phyloP scores from a whole-genome alignment of 2,888 invertebrate species.

The Himalopsyche anomala region DNA sequence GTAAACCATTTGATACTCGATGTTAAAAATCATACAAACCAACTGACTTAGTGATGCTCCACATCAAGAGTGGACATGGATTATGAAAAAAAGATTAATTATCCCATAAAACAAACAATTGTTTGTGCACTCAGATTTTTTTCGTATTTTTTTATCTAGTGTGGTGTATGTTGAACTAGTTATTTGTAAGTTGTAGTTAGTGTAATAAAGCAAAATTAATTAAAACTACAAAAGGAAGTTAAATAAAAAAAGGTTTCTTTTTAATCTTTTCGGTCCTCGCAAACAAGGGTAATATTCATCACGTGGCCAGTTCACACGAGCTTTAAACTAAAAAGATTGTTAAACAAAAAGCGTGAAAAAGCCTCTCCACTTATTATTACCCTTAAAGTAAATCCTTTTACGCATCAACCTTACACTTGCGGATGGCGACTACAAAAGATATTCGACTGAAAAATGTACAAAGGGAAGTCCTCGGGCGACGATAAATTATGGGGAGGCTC shows the following conservation, averaged over 20 bases:
- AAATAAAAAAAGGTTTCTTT: constrained; percentile 5
- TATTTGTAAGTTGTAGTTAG: no score
- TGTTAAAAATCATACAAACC: no score
- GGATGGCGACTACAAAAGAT: constrained; percentile 51
- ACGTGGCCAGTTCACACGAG: constrained; percentile 42
- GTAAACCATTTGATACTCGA: no score
- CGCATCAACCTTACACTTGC: constrained; percentile 29
- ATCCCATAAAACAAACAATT: no score
- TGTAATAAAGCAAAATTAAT: background rate
- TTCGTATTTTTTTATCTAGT: no score
- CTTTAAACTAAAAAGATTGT: constrained; percentile 38
- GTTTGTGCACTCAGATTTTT: no score
- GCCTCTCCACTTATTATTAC: constrained; percentile 41
- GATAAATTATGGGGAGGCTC: constrained; percentile 61
- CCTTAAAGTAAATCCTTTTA: constrained; percentile 32
- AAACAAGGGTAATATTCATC: constrained; percentile 38
- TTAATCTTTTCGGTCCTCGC: constrained; percentile 21
- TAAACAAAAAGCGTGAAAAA: constrained; percentile 42
- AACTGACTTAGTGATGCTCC: no score
- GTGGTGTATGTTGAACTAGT: no score
- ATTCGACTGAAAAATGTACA: constrained; percentile 62
- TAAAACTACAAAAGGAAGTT: background rate
- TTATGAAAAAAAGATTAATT: no score
- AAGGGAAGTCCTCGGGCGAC: constrained; percentile 59
- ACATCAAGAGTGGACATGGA: no score